phyloP scores from a whole-genome alignment of 2,888 invertebrate species.

The Teinopalpus imperialis region DNA sequence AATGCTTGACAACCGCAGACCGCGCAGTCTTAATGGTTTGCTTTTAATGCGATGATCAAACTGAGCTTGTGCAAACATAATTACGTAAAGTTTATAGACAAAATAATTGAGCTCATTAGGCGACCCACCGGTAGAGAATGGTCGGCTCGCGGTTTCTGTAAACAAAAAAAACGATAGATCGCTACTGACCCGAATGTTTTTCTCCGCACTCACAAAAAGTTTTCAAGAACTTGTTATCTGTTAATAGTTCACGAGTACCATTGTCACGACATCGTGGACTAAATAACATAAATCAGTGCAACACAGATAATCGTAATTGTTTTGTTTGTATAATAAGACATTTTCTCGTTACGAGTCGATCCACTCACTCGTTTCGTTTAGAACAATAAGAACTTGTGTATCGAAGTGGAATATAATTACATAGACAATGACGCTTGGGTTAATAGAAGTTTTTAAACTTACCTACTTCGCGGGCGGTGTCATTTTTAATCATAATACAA shows the following conservation, averaged over 20 bases:
- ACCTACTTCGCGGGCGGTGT: too few relatives aligned
- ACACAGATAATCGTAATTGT: constrained; percentile 6
- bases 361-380: constrained; percentile 5
- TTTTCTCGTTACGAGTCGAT: constrained; percentile 15
- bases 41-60: neutral
- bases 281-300: constrained; percentile 18
- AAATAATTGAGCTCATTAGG: neutral
- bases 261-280: constrained; percentile 13
- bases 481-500: too few relatives aligned
- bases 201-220: constrained; percentile 10
- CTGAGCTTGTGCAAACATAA: too few relatives aligned
- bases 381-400: constrained; percentile 16
- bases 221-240: constrained; percentile 14
- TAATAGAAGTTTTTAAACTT: constrained; percentile 14
- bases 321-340: constrained; percentile 17
- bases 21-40: too few relatives aligned
- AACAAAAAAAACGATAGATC: too few relatives aligned
- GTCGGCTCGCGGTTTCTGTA: constrained; percentile 6
- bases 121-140: neutral
- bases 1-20: too few relatives aligned
- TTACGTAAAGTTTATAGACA: neutral
- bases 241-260: constrained; percentile 19
- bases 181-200: constrained; percentile 16
- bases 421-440: constrained; percentile 13
- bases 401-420: constrained; percentile 17